Base-by-base conservation (phyloP, 2,888 invertebrate species). In the Hipparchia sbordonii region DNA sequence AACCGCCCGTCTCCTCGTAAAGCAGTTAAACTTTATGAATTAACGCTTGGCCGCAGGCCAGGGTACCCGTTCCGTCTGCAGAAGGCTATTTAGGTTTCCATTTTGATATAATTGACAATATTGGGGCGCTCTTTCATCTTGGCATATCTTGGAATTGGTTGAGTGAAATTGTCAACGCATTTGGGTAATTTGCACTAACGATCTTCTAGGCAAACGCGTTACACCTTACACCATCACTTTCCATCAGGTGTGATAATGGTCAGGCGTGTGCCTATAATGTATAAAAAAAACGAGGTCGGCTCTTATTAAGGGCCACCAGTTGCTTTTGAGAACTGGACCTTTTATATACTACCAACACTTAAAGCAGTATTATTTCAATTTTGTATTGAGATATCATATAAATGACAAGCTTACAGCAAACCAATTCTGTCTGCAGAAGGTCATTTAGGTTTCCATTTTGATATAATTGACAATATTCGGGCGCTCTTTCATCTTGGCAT, bases 41-140 rank as follows among this genome's bases (percentile, higher is more conserved):
- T 90, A 90, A 87, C 84, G 81, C 82, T 89, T 92, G 92, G 92
- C 90, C 52, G 2, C 45, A 33, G 61, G 85, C 91, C 91, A 91
- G 87, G 75, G 72, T 74, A 71, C 76, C 81, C 75, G 82, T 84
- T 80, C 83, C 81, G 79, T 74, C 80, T 80, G 79, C 72, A 78
- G 77, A 76, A 82, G 85, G 87, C 87, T 89, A 89, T 90, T 89
- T 89, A 86, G 83, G 81, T 86, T 85, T 83, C 80, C 85, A 85
- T 85, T 82, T 65, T 82, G 83, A 82, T 86, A 81, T 88, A 87
- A 89, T 89, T 89, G 87, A 89, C 88, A 87, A 87, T 87, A 87
- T 84, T 85, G 82, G 78, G 73, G 71, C 81, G 85, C 85, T 82
- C 87, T 89, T 88, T 90, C 86, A 89, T 89, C 86, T 89, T 74